Evolutionary conservation across 2,888 invertebrate genomes (phyloP).

Genomic region (Drosophila acutilabella): DNA sequence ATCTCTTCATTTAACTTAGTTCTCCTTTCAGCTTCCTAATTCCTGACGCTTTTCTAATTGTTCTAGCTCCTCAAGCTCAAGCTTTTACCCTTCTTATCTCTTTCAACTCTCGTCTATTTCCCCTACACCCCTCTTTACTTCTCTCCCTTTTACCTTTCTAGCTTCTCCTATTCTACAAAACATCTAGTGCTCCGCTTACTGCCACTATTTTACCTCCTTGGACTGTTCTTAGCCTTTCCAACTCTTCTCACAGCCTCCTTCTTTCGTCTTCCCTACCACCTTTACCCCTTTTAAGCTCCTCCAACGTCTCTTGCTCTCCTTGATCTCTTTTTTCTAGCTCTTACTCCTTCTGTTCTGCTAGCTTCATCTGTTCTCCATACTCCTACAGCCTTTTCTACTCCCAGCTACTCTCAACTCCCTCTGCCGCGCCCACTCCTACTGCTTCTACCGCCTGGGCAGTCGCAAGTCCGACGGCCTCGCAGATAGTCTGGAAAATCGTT

Average conservation of each 20-base stretch:
- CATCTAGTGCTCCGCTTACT: too few relatives aligned
- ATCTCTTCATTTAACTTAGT: neutral
- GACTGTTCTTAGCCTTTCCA: too few relatives aligned
- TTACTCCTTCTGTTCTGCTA: neutral
- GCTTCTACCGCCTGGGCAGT: slow-evolving; percentile 6
- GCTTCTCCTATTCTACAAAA: too few relatives aligned
- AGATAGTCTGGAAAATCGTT: slow-evolving; percentile 81
- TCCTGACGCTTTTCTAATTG: neutral
- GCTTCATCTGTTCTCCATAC: neutral
- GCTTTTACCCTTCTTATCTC: too few relatives aligned
- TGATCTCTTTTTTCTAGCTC: neutral
- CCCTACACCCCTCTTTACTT: too few relatives aligned
- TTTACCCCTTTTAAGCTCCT: neutral
- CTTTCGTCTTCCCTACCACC: neutral
- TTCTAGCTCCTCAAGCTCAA: neutral
- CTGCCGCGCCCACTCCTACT: neutral
- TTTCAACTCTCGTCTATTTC: too few relatives aligned
- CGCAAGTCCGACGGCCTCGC: slow-evolving; percentile 46
- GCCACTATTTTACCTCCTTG: too few relatives aligned
- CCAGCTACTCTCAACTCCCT: neutral
- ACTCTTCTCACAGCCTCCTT: neutral
- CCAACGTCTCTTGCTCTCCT: neutral
- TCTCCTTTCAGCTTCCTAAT: neutral
- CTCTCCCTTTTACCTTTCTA: too few relatives aligned
- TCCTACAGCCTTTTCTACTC: neutral